Conservation (phyloP, 2,113 vertebrate species). For the Puntigrus tetrazona region DNA sequence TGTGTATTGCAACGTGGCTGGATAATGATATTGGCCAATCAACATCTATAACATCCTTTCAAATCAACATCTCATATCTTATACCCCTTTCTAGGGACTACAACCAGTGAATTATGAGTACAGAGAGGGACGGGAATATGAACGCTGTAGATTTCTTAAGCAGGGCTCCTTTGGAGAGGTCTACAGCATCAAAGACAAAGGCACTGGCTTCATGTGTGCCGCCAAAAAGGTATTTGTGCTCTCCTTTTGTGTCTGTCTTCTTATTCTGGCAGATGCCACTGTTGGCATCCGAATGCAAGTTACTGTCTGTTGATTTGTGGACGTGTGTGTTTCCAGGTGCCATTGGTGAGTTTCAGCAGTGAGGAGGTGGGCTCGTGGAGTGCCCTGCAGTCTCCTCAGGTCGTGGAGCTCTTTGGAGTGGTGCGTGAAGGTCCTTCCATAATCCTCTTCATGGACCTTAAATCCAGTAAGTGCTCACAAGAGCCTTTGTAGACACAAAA, state of each 20-base stretch:
- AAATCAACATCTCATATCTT: background rate
- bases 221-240: slow-evolving; percentile 88
- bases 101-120: slow-evolving; percentile 89
- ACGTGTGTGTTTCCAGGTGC: slow-evolving; percentile 73
- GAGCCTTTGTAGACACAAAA: background rate
- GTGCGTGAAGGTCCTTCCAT: slow-evolving; percentile 88
- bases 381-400: slow-evolving; percentile 80
- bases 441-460: slow-evolving; percentile 91
- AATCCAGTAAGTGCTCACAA: slow-evolving; percentile 79
- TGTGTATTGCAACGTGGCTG: background rate
- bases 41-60: background rate
- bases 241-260: background rate
- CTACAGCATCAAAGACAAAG: slow-evolving; percentile 85
- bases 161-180: slow-evolving; percentile 92
- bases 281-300: background rate
- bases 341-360: slow-evolving; percentile 82
- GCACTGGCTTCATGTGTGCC: slow-evolving; percentile 87
- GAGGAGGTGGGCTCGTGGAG: slow-evolving; percentile 92
- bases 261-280: background rate
- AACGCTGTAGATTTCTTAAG: slow-evolving; percentile 78
- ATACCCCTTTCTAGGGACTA: slow-evolving; percentile 80
- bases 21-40: background rate
- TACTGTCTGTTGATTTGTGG: background rate
- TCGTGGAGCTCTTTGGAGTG: slow-evolving; percentile 91
- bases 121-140: slow-evolving; percentile 86